These are phyloP conservation scores for Mus pahari DNA, from an alignment of 2,113 vertebrate species.

Conservation along the genomic window DNA sequence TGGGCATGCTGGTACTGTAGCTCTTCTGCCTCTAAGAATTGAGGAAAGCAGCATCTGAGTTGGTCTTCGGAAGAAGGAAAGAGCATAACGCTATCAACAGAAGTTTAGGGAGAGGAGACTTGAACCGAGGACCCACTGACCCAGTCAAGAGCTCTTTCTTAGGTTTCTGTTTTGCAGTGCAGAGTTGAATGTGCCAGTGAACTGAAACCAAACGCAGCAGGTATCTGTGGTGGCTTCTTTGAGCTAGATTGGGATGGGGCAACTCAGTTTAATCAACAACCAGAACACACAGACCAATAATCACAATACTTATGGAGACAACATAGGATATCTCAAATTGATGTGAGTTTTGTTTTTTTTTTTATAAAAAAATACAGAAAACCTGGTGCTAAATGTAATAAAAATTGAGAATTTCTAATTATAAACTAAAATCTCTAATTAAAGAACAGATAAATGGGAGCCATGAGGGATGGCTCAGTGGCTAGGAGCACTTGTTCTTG, in stretches of 20 bases:
- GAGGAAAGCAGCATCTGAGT: neutral
- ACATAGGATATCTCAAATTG: slow-evolving; percentile 24
- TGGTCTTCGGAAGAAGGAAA: neutral
- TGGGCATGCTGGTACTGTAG: neutral
- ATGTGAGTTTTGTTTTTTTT: too few relatives aligned
- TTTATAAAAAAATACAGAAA: neutral
- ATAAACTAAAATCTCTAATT: neutral
- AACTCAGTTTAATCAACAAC: neutral
- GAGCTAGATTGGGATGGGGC: slow-evolving; percentile 17
- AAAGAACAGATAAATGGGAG: neutral
- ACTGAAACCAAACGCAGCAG: neutral
- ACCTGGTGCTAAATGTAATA: neutral
- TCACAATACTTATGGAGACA: neutral
- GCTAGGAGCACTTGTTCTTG: neutral
- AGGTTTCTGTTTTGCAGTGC: neutral
- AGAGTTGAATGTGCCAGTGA: neutral
- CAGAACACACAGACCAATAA: neutral
- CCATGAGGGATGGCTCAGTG: neutral
- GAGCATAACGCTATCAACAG: neutral
- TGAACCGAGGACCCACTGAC: slow-evolving; percentile 14
- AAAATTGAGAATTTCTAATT: slow-evolving; percentile 10
- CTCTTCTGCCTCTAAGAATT: neutral
- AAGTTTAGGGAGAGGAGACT: neutral
- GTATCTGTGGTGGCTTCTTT: neutral
- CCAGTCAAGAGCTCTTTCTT: neutral